Conservation (phyloP, 2,888 invertebrate species). For the Rhagonycha fulva region DNA sequence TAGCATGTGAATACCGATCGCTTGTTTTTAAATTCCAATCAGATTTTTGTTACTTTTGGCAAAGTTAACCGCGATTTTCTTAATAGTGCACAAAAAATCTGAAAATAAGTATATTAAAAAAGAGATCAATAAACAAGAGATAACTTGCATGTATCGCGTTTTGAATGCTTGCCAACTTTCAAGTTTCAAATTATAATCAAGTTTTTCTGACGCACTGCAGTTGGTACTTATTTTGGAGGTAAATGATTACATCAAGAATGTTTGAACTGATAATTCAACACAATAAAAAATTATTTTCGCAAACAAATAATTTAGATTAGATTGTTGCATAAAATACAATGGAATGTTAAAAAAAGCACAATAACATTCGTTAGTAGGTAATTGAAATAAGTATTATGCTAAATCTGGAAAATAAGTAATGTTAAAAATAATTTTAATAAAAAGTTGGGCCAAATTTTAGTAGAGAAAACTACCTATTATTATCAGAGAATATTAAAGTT, state of each 20-base stretch:
- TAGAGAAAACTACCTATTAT: too few species aligned
- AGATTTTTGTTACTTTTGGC: background rate
- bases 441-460: too few species aligned
- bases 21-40: background rate
- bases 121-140: background rate
- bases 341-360: background rate
- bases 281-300: background rate
- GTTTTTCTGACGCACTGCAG: background rate
- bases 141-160: constrained; percentile 4
- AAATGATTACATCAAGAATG: background rate
- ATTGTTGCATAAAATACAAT: background rate
- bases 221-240: background rate
- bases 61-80: background rate
- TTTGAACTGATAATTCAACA: background rate
- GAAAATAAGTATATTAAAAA: background rate
- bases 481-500: too few species aligned
- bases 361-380: background rate
- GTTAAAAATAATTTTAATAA: too few species aligned
- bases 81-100: background rate
- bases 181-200: background rate
- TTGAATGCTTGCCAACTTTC: constrained; percentile 12
- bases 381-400: background rate
- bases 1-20: background rate
- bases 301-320: background rate
- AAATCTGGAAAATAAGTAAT: too few species aligned